Evolutionary conservation across 64 coral and sea anemone genomes (phyloP), one percentile per base, ranked within the genome.

Genomic region (Pachyseris speciosa): DNA sequence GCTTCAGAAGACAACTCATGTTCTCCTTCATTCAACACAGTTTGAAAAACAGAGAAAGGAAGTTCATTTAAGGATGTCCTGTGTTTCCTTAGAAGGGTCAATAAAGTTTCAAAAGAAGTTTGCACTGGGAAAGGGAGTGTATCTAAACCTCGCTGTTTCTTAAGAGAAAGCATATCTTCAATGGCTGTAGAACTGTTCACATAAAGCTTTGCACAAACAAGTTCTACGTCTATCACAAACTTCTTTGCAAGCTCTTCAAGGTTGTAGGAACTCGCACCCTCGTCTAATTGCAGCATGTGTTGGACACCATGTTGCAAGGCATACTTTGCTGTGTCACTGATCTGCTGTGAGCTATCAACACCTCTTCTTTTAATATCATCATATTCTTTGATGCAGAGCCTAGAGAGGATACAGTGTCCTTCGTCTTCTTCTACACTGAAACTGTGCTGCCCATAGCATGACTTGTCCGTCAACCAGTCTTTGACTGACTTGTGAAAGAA

Each of bases 401-500:
- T 38, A 9, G 66, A 27, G 72, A 87, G 64, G 13, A 87, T 87
- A 16, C 30, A 2, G 15, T 87, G 64, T 26, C 84, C 32, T 73
- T 55, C 16, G 5, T 41, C 44, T 37, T 73, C 70, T 0, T 73
- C 70, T 0, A 73, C 38, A 1, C 4, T 44, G 11, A 73, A 73
- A 26, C 11, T 1, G 33, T 73, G 70, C 40, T 73, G 22, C 5
- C 22, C 20, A 9, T 45, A 73, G 33, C 19, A 20, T 10, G 39
- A 26, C 16, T 15, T 43, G 38, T 73, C 70, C 7, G 38, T 73
- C 70, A 73, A 73, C 70, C 70, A 73, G 70, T 73, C 70, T 39
- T 24, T 43, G 25, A 73, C 70, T 45, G 70, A 73, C 39, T 73
- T 73, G 39, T 73, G 84, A 73, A 87, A 72, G 32, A 59, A 31